Conservation (phyloP, 1,140 invertebrate species). For the Drosophila leontia region DNA sequence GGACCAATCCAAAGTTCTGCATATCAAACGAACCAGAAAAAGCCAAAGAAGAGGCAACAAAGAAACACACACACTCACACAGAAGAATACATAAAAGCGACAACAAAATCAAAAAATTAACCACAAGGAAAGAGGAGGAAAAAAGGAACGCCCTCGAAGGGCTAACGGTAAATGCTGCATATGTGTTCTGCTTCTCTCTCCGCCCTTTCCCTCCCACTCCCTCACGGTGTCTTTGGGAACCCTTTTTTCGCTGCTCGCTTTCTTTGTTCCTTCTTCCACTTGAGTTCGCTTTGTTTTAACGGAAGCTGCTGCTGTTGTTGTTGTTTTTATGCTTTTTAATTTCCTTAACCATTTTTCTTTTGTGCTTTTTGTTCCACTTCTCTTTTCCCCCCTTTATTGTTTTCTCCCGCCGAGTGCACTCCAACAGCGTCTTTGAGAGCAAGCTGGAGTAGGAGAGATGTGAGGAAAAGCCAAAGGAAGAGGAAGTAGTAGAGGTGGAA, state of each 20-base stretch:
- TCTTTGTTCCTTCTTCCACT: constrained; percentile 47
- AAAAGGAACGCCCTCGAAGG: constrained; percentile 50
- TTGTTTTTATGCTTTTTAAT: constrained; percentile 83
- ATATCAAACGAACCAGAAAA: constrained; percentile 46
- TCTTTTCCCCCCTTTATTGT: constrained; percentile 38
- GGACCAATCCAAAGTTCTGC: constrained; percentile 30
- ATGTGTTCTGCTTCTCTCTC: constrained; percentile 38
- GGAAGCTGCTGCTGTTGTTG: constrained; percentile 77
- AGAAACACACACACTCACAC: constrained; percentile 13
- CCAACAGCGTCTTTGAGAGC: constrained; percentile 65
- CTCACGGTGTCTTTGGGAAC: constrained; percentile 39
- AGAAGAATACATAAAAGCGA: constrained; percentile 16
- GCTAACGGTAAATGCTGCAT: constrained; percentile 80
- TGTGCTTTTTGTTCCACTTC: constrained; percentile 74
- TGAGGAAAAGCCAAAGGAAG: constrained; percentile 21
- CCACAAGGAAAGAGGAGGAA: constrained; percentile 44
- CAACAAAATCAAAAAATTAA: constrained; percentile 47
- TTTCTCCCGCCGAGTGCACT: constrained; percentile 70
- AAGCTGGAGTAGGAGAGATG: background rate
- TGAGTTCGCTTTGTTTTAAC: constrained; percentile 74
- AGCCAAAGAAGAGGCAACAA: constrained; percentile 27
- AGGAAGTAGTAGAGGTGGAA: constrained; percentile 38
- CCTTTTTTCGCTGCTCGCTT: constrained; percentile 56
- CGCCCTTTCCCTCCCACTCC: background rate
- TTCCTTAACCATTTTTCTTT: constrained; percentile 81